Evolutionary conservation across 2,797 vertebrate genomes (phyloP), one percentile per base, ranked within the genome.

Genomic region (Amniataba percoides): DNA sequence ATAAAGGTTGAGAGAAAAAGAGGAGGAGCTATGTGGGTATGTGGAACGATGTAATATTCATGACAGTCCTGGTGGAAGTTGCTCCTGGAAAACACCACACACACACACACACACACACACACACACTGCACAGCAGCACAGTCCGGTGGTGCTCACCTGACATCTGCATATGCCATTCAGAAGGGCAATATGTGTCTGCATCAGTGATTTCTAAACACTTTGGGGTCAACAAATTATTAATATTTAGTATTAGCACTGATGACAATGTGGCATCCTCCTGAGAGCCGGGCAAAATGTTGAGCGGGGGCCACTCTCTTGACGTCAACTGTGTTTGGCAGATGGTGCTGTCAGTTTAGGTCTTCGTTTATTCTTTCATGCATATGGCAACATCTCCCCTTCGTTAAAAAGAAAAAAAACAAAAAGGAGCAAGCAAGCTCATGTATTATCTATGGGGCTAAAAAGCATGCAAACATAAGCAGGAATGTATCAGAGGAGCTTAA

Each of bases 401-500:
- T 95, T 94, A 95, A 91, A 82, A 79, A 57, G 81, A 75, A 69
- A 74, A 76, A 73, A 9, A 23, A 60, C 14, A 27, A 62, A 58
- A 88, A 79, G 94, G 93, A 84, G 88, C 93, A 14, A 88, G 88
- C 94, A 89, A 84, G 89, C 95, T 97, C 95, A 95, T 95, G 93
- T 95, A 95, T 97, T 95, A 96, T 96, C 97, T 95, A 96, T 95
- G 95, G 95, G 92, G 90, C 93, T 94, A 95, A 95, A 96, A 95
- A 94, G 95, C 95, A 94, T 95, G 94, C 94, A 91, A 92, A 95
- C 94, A 94, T 92, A 93, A 94, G 91, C 79, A 70, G 90, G 86
- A 92, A 93, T 93, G 89, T 95, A 94, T 94, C 95, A 94, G 88
- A 96, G 93, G 94, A 95, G 95, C 94, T 94, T 93, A 93, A 95